Percentiles rank a stretch among this genome's conserved stretches.
These are phyloP conservation scores for Oreonectes daqikongensis DNA, from an alignment of 2,797 vertebrate genomes.

Conservation along the genomic window DNA sequence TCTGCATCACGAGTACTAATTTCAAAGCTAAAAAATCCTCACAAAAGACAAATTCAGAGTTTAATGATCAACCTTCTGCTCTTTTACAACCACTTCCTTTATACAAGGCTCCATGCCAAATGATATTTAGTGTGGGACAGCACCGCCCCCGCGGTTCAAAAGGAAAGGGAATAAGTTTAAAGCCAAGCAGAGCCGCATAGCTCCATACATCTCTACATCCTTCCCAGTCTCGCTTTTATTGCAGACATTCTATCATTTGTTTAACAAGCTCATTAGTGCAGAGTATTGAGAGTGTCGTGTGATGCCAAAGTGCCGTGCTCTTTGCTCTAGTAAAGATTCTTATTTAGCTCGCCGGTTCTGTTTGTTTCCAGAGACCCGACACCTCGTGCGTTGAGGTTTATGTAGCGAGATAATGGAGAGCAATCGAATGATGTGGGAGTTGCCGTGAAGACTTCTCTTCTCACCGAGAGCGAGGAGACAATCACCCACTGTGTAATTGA, in stretches of 20 bases:
- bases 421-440: conserved; percentile 58
- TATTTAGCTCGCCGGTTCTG: conserved; percentile 36
- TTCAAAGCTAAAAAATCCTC: conserved; percentile 25
- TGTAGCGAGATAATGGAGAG: conserved; percentile 54
- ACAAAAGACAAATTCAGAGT: background rate
- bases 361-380: conserved; percentile 40
- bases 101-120: conserved; percentile 12
- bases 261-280: conserved; percentile 47
- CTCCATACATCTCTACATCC: conserved; percentile 24
- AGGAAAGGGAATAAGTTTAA: conserved; percentile 44
- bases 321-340: conserved; percentile 42
- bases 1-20: background rate
- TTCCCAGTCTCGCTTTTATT: conserved; percentile 11
- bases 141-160: conserved; percentile 37
- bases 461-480: conserved; percentile 53
- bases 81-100: conserved; percentile 6
- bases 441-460: conserved; percentile 60
- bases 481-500: conserved; percentile 66
- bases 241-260: conserved; percentile 34
- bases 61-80: background rate
- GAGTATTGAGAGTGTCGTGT: conserved; percentile 23
- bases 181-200: conserved; percentile 23
- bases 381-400: conserved; percentile 34
- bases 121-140: conserved; percentile 44
- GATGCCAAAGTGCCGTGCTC: conserved; percentile 31